Conservation (phyloP, 1,140 invertebrate species). For the Zaprionus tsacasi region DNA sequence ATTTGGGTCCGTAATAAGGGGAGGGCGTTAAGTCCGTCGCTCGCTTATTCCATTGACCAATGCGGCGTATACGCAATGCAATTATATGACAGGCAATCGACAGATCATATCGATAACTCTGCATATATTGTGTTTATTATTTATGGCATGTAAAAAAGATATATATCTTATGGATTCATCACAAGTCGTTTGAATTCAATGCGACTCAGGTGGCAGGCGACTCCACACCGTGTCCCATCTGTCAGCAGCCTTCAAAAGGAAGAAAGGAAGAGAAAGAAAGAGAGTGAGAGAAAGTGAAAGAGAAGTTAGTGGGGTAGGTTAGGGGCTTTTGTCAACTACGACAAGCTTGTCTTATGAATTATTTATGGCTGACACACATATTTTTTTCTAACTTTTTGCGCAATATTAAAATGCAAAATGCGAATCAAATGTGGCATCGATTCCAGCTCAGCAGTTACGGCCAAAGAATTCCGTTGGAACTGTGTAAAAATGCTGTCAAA, state of each 20-base stretch:
- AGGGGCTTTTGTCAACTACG: constrained; percentile 15
- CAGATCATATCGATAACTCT: not conserved
- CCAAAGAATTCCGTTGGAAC: not conserved
- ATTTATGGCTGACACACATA: constrained; percentile 50
- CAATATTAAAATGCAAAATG: constrained; percentile 49
- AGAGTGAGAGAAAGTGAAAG: not conserved
- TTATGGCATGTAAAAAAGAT: not conserved
- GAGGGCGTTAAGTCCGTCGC: not conserved
- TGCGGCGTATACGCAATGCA: constrained; percentile 22
- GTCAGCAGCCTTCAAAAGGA: not conserved
- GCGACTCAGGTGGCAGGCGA: not conserved
- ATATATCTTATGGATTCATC: not conserved
- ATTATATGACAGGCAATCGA: constrained; percentile 22
- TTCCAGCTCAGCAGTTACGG: constrained; percentile 10
- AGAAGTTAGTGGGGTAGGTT: not conserved
- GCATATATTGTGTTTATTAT: not conserved
- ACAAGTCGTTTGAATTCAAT: not conserved
- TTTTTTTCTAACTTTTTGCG: constrained; percentile 24
- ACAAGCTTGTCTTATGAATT: constrained; percentile 51
- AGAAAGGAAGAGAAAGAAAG: not conserved
- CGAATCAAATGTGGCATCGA: constrained; percentile 17
- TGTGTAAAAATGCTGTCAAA: not conserved
- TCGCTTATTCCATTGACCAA: not conserved
- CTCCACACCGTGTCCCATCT: constrained; percentile 4
- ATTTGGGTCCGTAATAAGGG: constrained; percentile 13